Conservation (phyloP, 2,888 invertebrate species). For the Orchestes rusci region DNA sequence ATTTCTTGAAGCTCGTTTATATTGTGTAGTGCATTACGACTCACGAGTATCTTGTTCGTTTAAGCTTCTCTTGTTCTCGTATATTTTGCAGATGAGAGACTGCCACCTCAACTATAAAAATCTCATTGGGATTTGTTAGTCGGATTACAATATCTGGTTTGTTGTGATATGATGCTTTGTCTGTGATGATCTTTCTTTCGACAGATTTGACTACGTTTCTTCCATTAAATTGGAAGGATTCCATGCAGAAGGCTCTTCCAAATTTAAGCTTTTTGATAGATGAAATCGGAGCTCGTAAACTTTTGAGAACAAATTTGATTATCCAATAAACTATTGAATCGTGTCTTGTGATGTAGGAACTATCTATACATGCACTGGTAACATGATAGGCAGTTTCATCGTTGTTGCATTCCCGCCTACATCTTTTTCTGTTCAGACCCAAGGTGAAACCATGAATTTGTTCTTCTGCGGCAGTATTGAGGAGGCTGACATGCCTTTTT, state of each 20-base stretch:
- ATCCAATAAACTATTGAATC: conserved; percentile 25
- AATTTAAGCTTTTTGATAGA: too few species aligned
- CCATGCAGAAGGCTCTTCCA: too few species aligned
- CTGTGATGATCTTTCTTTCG: conserved; percentile 2
- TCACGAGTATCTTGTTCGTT: not conserved
- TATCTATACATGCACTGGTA: not conserved
- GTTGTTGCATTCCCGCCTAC: not conserved
- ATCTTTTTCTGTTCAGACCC: not conserved
- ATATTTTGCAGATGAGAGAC: conserved; percentile 2
- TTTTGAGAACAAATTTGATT: conserved; percentile 9
- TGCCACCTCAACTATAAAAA: not conserved
- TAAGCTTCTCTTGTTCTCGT: conserved; percentile 11
- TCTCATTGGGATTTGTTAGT: conserved; percentile 1
- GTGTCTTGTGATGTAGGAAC: conserved; percentile 18
- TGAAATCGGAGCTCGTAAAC: conserved; percentile 12
- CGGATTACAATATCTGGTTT: conserved; percentile 1
- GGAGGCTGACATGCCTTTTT: conserved; percentile 8
- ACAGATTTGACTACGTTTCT: not conserved
- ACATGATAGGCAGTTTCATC: not conserved
- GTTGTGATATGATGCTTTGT: not conserved
- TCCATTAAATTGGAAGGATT: too few species aligned
- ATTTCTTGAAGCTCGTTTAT: too few species aligned
- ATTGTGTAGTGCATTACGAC: too few species aligned
- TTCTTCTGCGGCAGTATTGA: conserved; percentile 22
- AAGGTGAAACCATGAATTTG: not conserved